Evolutionary conservation across 2,113 vertebrate genomes (phyloP), one percentile per base, ranked within the genome.

Genomic region (Psammodynastes pulverulentus): DNA sequence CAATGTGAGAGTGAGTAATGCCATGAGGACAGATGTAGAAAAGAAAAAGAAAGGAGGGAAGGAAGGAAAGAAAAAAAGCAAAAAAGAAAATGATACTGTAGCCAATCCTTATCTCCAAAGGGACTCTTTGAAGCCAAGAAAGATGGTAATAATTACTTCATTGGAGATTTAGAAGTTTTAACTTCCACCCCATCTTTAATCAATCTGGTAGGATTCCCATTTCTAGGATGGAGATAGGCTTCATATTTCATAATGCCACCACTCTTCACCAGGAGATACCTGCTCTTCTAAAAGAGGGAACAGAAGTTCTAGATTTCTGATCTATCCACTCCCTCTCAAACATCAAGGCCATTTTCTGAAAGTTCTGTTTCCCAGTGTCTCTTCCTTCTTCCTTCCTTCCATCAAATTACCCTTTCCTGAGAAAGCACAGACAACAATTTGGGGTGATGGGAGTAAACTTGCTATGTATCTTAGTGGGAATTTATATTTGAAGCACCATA

Each of bases 11-110:
- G 72, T 89, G 91, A 92, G 87, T 53, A 43, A 91, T 93, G 92
- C 90, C 92, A 93, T 93, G 92, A 88, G 90, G 48, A 93, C 91
- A 79, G 93, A 93, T 92, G 93, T 49, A 95, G 49, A 92, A 89
- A 89, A 84, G 54, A 87, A 93, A 56, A 79, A 87, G 86, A 87
- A 54, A 79, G 86, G 84, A 92, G 92, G 91, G 92, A 86, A 91
- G 90, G 56, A 93, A 92, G 91, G 92, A 86, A 91, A 88, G 56
- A 93, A 92, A 92, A 89, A 94, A 94, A 90, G 90, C 86, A 94
- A 94, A 93, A 79, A 93, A 90, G 86, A 93, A 92, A 51, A 89
- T 89, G 91, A 45, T 13, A 89, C 72, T 85, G 45, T 89, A 89
- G 72, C 87, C 12, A 84, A 85, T 58, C 72, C 45, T 85, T 53